Evolutionary conservation across 2,113 vertebrate species (phyloP).

Genomic region (Okapia johnstoni): DNA sequence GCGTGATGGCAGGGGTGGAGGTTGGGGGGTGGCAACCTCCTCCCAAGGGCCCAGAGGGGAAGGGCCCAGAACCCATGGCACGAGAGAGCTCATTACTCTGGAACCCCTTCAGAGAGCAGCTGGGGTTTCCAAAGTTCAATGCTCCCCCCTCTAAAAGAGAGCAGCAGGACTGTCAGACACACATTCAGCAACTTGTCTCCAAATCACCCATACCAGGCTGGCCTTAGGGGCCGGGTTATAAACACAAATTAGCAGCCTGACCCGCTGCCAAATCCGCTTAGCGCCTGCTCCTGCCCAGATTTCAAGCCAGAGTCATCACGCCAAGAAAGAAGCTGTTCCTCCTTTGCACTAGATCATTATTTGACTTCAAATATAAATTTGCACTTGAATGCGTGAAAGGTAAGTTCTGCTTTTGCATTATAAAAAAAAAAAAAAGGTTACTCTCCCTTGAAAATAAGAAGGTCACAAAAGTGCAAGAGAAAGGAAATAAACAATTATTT

Average conservation of each 20-base stretch:
- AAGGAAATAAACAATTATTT: neutral
- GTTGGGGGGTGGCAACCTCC: accelerated
- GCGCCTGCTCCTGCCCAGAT: neutral
- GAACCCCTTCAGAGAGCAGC: neutral
- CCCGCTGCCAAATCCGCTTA: neutral
- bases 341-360: neutral
- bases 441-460: neutral
- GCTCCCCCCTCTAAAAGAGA: neutral
- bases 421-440: neutral
- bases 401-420: neutral
- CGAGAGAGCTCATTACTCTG: accelerated
- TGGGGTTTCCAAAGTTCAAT: neutral
- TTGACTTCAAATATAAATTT: neutral
- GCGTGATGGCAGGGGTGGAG: accelerated
- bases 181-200: neutral
- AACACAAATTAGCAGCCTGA: neutral
- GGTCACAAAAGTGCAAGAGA: neutral
- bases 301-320: neutral
- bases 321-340: neutral
- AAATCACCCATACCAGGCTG: neutral
- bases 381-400: neutral
- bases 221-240: neutral
- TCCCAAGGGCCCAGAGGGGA: neutral
- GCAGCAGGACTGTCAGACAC: neutral
- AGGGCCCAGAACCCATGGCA: accelerated